phyloP scores from a whole-genome alignment of 2,888 invertebrate species.

The Lagria hirta region DNA sequence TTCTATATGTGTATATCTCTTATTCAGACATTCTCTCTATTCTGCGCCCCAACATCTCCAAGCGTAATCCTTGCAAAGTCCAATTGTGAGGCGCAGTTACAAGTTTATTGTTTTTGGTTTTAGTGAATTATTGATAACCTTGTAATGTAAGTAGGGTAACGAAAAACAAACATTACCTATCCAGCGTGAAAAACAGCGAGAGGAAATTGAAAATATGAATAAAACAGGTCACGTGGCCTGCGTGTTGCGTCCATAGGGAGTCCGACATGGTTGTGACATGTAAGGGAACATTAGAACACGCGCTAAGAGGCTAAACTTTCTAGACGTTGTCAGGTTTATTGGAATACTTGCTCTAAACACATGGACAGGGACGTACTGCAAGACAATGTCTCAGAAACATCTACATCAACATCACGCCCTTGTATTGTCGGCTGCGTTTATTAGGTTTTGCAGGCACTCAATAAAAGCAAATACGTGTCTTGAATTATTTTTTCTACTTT shows the following conservation, averaged over 20 bases:
- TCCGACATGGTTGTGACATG: constrained; percentile 29
- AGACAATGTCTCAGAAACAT: constrained; percentile 27
- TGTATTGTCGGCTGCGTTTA: constrained; percentile 32
- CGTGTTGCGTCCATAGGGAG: constrained; percentile 27
- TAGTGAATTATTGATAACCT: constrained; percentile 28
- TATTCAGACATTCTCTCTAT: too few species aligned
- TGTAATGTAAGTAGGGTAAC: constrained; percentile 30
- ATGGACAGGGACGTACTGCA: constrained; percentile 15
- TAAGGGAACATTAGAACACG: constrained; percentile 24
- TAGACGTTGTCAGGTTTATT: constrained; percentile 23
- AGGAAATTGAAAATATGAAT: constrained; percentile 39
- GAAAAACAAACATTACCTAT: constrained; percentile 33
- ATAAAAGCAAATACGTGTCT: constrained; percentile 34
- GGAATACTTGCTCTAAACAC: constrained; percentile 25
- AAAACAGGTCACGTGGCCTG: constrained; percentile 36
- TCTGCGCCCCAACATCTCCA: not conserved
- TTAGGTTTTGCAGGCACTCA: constrained; percentile 36
- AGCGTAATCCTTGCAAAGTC: constrained; percentile 5
- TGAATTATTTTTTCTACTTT: constrained; percentile 16
- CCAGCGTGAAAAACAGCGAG: constrained; percentile 33
- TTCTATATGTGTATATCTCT: too few species aligned
- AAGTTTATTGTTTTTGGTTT: constrained; percentile 20
- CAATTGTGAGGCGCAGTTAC: constrained; percentile 5
- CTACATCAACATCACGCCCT: constrained; percentile 32
- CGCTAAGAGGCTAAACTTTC: constrained; percentile 14